Base-by-base conservation (phyloP, 2,113 vertebrate genomes). In the Zosterops japonicus region DNA sequence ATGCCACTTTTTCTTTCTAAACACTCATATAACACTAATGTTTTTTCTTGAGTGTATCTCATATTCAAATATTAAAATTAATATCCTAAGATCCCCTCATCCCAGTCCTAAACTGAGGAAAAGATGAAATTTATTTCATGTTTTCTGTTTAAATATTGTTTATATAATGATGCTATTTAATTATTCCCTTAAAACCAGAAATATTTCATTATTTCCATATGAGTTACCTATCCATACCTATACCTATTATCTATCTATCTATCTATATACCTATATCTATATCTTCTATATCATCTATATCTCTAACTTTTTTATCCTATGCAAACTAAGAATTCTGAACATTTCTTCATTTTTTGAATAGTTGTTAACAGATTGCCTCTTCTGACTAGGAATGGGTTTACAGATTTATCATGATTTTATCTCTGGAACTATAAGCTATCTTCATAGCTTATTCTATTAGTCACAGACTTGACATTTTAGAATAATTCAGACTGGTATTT, bases 391-490 rank as follows among this genome's bases (percentile, higher is more conserved):
- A 91, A 56, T 35, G 14, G 7, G 5, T 5, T 69, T 91, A 35
- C 44, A 67, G 8, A 60, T 72, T 67, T 91, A 9, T 42, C 17
- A 42, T 19, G 8, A 77, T 77, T 89, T 90, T 76, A 41, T 71
- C 25, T 68, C 4, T 55, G 39, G 22, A 71, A 65, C 23, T n/a
- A n/a, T n/a, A n/a, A 50, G 12, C 68, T 87, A 22, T 87, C 56
- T 63, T 89, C 59, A n/a, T 70, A 78, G 23, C 15, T 68, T 94
- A 41, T 91, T 49, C 44, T 75, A 33, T 81, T 95, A 94, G 76
- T 86, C 63, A 53, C 22, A 42, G 60, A 46, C 36, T 36, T 78
- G 27, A 61, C 14, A 81, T 92, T 96, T 81, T 46, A 78, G 90
- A n/a, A 77, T 65, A 69, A 77, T 83, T 96, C 35, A 86, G 29